phyloP scores from a whole-genome alignment of 2,797 vertebrate genomes.

The Trematomus bernacchii region DNA sequence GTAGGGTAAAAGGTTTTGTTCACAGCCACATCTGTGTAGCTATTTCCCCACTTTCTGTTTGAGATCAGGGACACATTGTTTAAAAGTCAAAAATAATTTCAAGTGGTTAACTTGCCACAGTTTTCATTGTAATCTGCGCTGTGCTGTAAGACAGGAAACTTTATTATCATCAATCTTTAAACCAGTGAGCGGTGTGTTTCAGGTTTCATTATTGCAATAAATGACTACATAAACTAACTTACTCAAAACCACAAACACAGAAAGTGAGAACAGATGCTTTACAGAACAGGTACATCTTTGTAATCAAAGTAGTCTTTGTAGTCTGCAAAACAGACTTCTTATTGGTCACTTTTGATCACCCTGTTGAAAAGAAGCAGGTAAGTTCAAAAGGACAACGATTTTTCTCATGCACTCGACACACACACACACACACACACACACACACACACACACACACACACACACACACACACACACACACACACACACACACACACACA shows the following conservation, averaged over 20 bases:
- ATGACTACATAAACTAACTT: slow-evolving; percentile 16
- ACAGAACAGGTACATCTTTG: neutral
- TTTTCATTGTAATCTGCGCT: neutral
- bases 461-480: no score
- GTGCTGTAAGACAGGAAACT: neutral
- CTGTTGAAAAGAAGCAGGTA: no score
- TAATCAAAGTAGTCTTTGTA: no score
- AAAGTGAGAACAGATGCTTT: slow-evolving; percentile 41
- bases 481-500: no score
- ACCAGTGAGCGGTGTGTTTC: slow-evolving; percentile 10
- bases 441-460: no score
- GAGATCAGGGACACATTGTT: neutral
- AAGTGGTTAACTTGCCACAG: neutral
- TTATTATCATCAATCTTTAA: neutral
- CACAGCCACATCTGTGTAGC: no score
- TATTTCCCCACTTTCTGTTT: neutral
- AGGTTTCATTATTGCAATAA: slow-evolving; percentile 29
- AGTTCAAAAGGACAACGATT: no score
- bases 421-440: no score
- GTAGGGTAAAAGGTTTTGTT: no score
- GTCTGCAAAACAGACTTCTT: neutral
- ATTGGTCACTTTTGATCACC: slow-evolving; percentile 7
- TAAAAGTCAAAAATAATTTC: neutral
- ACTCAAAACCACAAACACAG: slow-evolving; percentile 27
- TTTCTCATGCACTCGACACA: no score